A percentile compares a stretch with the other conserved stretches of the same genome.
Evolutionary conservation across 2,797 vertebrate genomes (phyloP).

Genomic region (Amniataba percoides): DNA sequence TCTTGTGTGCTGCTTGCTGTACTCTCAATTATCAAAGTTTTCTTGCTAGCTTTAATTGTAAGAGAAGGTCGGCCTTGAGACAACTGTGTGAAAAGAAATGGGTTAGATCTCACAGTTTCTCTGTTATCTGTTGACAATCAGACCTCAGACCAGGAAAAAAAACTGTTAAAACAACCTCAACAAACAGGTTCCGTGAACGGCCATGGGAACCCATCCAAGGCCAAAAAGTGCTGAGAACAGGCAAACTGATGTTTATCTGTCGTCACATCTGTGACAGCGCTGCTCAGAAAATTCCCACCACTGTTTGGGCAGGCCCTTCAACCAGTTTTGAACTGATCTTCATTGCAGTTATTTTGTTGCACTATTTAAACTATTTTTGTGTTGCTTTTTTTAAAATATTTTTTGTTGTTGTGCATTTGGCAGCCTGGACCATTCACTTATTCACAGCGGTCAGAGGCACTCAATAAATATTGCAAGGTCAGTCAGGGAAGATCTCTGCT

Average conservation of each 20-base stretch:
- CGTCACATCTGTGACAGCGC: constrained; percentile 55
- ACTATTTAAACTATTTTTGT: neutral
- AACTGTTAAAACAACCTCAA: constrained; percentile 14
- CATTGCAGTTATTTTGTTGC: constrained; percentile 13
- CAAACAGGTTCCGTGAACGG: constrained; percentile 56
- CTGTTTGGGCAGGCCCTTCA: constrained; percentile 26
- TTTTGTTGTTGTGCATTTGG: neutral
- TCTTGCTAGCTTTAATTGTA: constrained; percentile 35
- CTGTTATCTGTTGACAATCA: constrained; percentile 63
- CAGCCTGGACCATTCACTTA: constrained; percentile 16
- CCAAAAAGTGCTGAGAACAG: constrained; percentile 65
- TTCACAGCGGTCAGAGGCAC: constrained; percentile 38
- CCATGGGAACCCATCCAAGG: constrained; percentile 69
- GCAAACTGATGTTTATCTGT: constrained; percentile 64
- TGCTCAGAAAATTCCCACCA: constrained; percentile 48
- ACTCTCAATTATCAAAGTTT: constrained; percentile 52
- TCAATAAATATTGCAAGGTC: constrained; percentile 69
- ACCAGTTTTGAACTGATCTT: constrained; percentile 1
- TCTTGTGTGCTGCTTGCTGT: constrained; percentile 9
- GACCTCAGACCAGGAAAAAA: constrained; percentile 7
- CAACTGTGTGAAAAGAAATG: constrained; percentile 17
- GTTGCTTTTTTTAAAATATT: neutral
- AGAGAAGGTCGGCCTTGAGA: constrained; percentile 46
- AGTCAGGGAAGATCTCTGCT: constrained; percentile 45
- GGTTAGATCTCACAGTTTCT: constrained; percentile 15